phyloP scores from a whole-genome alignment of 2,797 vertebrate species.

The Acanthiza pusilla region DNA sequence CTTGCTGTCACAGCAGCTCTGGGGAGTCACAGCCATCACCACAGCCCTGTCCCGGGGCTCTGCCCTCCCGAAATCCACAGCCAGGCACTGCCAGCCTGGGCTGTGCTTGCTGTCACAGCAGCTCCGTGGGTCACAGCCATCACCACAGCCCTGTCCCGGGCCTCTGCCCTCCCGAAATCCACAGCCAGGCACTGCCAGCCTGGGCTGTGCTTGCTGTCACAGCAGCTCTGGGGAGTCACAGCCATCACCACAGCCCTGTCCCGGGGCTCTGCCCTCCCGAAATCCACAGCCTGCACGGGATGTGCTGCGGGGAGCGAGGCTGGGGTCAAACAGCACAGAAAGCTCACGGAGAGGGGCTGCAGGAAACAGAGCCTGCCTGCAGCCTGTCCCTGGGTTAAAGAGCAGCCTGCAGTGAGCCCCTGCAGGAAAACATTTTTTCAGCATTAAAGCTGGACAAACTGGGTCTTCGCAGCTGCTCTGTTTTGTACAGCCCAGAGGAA shows the following conservation, averaged over 20 bases:
- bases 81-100: background rate
- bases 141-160: no score
- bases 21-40: background rate
- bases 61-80: background rate
- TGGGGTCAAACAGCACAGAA: background rate
- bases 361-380: background rate
- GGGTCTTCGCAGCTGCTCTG: background rate
- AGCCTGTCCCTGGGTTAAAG: background rate
- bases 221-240: background rate
- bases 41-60: background rate
- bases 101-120: no score
- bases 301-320: background rate
- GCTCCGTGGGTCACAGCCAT: no score
- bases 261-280: background rate
- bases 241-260: accelerated
- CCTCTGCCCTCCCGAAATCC: no score
- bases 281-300: background rate
- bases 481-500: background rate
- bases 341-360: background rate
- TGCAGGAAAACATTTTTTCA: background rate
- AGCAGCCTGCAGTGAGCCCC: background rate
- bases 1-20: background rate
- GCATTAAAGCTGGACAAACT: background rate
- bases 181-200: no score
- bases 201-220: background rate